Evolutionary conservation across 2,888 invertebrate species (phyloP).

Genomic region (Synanthedon formicaeformis): DNA sequence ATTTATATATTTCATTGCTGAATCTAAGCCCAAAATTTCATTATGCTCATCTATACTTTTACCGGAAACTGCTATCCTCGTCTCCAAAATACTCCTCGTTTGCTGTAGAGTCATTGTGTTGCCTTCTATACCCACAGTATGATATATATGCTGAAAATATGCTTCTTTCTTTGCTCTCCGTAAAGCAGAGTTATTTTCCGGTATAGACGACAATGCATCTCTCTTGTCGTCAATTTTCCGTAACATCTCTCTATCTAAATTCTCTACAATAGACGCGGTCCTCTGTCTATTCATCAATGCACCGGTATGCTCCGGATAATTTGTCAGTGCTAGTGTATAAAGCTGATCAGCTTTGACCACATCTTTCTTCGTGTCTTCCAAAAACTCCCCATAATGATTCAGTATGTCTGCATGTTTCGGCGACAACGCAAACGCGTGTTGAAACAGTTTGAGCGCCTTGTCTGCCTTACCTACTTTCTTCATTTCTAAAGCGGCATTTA

Average conservation of each 20-base stretch:
- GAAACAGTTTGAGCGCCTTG: conserved; percentile 87
- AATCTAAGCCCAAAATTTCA: conserved; percentile 94
- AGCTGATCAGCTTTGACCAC: conserved; percentile 90
- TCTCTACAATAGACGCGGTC: conserved; percentile 89
- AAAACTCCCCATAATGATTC: conserved; percentile 91
- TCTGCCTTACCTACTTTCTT: conserved; percentile 83
- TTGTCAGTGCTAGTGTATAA: conserved; percentile 86
- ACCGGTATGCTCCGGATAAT: conserved; percentile 84
- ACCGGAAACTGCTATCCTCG: conserved; percentile 78
- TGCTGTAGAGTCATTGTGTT: conserved; percentile 96
- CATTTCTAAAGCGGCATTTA: conserved; percentile 89
- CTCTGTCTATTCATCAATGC: conserved; percentile 85
- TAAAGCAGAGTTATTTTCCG: conserved; percentile 82
- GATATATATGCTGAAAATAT: conserved; percentile 96
- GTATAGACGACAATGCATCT: conserved; percentile 83
- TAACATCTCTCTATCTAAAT: conserved; percentile 84
- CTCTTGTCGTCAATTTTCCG: conserved; percentile 86
- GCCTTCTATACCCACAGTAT: conserved; percentile 97
- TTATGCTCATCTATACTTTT: conserved; percentile 97
- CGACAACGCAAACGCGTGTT: conserved; percentile 91
- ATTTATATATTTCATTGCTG: conserved; percentile 93
- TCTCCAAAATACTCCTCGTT: conserved; percentile 92
- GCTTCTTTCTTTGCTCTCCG: conserved; percentile 93
- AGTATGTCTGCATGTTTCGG: conserved; percentile 94
- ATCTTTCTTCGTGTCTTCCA: conserved; percentile 88